Percentiles rank a stretch among this genome's conserved stretches.
Evolutionary conservation across 2,888 invertebrate genomes (phyloP).

Genomic region (Ennomos quercinarius): DNA sequence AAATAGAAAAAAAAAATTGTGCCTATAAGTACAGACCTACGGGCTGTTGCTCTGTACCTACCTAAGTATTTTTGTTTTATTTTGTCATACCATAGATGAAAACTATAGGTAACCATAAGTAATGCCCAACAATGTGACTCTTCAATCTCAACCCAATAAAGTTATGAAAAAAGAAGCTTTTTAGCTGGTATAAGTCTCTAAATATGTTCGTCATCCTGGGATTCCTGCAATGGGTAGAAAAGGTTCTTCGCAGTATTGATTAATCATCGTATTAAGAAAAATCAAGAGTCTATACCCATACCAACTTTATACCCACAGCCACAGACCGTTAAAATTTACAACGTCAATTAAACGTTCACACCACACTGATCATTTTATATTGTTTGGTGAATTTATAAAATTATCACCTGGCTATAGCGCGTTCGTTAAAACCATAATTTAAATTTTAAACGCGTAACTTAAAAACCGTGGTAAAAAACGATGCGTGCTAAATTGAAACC

Average conservation of each 20-base stretch:
- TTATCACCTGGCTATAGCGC: slow-evolving; percentile 70
- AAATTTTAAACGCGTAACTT: slow-evolving; percentile 66
- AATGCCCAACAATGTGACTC: no score
- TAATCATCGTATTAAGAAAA: neutral
- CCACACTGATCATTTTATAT: slow-evolving; percentile 59
- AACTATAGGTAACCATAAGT: no score
- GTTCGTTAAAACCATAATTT: slow-evolving; percentile 76
- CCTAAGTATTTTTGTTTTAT: no score
- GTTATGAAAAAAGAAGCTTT: no score
- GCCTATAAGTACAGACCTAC: no score
- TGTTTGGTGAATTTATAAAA: slow-evolving; percentile 72
- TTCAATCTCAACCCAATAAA: no score
- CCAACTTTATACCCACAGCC: slow-evolving; percentile 13
- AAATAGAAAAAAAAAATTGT: no score
- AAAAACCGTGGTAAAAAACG: slow-evolving; percentile 78
- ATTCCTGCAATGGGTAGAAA: no score
- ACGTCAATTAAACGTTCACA: slow-evolving; percentile 66
- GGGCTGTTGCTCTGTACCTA: no score
- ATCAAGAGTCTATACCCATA: neutral
- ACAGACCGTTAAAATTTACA: slow-evolving; percentile 52
- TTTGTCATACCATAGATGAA: no score
- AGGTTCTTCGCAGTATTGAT: neutral
- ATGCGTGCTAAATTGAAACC: slow-evolving; percentile 84
- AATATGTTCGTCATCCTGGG: no score
- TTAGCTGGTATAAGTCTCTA: no score